Base-by-base conservation (phyloP, 2,113 vertebrate genomes). In the Megaceryle torquata region DNA sequence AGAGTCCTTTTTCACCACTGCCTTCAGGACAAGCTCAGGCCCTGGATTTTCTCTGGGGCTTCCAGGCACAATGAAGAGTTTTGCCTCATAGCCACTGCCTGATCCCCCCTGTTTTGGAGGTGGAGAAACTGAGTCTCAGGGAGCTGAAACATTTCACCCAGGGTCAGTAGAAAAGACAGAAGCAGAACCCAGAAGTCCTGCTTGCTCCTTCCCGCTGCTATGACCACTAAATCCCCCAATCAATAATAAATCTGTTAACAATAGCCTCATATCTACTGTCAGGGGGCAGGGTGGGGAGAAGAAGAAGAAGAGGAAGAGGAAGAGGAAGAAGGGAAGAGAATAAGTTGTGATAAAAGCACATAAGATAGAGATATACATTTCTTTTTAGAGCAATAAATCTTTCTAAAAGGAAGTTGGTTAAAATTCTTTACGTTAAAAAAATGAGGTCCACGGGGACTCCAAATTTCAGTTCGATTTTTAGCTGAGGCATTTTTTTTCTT, bases 401-500 rank as follows among this genome's bases (percentile, higher is more conserved):
- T 98, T 95, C 82, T 90, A 96, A 97, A 97, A 97, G 97, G 98
- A 98, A 98, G 97, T 96, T 13, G 84, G 92, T 97, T 97, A 97
- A 98, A 98, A 98, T 98, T 98, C 97, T 97, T 98, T 97, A 97
- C 85, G 81, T 97, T 97, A 96, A 98, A 98, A 98, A 97, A 98
- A 98, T 97, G 92, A 98, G 97, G 94, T 98, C 98, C 86, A 69
- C 10, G 6, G 96, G 97, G 98, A 97, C 95, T 98, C 98, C 97
- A 97, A 98, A 98, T 98, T 98, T 97, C 97, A 96, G 93, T 98
- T 98, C 96, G 95, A 98, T 98, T 98, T 98, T 98, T 97, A 97
- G 96, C 96, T n/a, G 67, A 98, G 97, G 97, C 96, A 97, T 98
- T 98, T 98, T 98, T 95, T 97, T 97, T 97, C 97, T 98, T 98